These are phyloP conservation scores for Brachionus asplanchnoidis DNA, from an alignment of 1,140 invertebrate genomes.

Conservation along the genomic window DNA sequence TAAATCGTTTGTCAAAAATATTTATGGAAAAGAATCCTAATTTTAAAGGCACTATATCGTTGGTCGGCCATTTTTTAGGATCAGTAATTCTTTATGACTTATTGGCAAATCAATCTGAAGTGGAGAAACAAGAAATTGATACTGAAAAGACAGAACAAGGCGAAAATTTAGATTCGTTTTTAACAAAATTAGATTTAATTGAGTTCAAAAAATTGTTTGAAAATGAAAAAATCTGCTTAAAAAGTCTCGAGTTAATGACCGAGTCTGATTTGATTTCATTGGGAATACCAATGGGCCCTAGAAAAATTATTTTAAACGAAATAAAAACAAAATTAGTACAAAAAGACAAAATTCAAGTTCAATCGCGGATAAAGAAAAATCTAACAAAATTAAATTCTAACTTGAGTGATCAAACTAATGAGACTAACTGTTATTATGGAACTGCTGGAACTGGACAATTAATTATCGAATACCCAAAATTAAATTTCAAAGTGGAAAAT, in stretches of 20 bases:
- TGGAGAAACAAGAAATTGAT: conserved; percentile 11
- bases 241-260: conserved; percentile 53
- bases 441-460: conserved; percentile 74
- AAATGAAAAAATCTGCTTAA: conserved; percentile 57
- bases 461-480: conserved; percentile 51
- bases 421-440: conserved; percentile 43
- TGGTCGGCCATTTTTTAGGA: conserved; percentile 86
- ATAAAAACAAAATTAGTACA: conserved; percentile 36
- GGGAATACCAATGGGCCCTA: conserved; percentile 59
- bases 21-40: conserved; percentile 75
- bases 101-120: conserved; percentile 70
- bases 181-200: conserved; percentile 53
- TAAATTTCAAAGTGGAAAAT: conserved; percentile 73
- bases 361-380: conserved; percentile 16
- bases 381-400: neutral
- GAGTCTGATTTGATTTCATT: conserved; percentile 58
- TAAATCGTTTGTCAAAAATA: conserved; percentile 76
- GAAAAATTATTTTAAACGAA: conserved; percentile 55
- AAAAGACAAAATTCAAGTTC: conserved; percentile 46
- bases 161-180: conserved; percentile 52
- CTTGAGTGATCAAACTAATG: neutral
- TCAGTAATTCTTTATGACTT: conserved; percentile 89
- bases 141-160: neutral
- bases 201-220: conserved; percentile 53
- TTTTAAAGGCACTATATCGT: conserved; percentile 75